Evolutionary conservation across 2,797 vertebrate species (phyloP).

Genomic region (Sebastes minor): DNA sequence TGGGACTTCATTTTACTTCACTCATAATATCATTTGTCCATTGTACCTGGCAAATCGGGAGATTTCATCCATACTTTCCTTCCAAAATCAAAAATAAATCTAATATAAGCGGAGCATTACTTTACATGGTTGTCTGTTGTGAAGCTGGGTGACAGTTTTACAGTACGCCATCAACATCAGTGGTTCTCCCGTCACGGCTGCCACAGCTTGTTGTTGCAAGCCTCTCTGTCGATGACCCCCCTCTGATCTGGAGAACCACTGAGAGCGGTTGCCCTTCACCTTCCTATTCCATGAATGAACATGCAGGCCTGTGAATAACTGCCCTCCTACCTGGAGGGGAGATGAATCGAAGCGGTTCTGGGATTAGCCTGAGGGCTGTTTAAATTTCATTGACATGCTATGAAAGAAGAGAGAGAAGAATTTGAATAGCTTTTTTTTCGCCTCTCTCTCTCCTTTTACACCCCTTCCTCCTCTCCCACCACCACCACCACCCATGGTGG

Average conservation of each 20-base stretch:
- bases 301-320: background rate
- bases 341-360: constrained; percentile 20
- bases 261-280: constrained; percentile 7
- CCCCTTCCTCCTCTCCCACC: background rate
- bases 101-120: background rate
- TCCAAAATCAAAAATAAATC: background rate
- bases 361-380: constrained; percentile 17
- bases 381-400: constrained; percentile 24
- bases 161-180: background rate
- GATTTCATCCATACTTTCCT: background rate
- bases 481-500: background rate
- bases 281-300: constrained; percentile 4
- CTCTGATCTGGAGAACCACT: background rate
- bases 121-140: background rate
- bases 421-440: background rate
- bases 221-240: background rate
- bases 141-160: background rate
- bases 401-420: background rate
- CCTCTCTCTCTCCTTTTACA: background rate
- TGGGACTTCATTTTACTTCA: background rate
- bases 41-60: background rate
- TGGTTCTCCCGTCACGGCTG: background rate
- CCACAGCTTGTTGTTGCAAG: background rate
- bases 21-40: background rate
- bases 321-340: background rate